Conservation (phyloP, 2,888 invertebrate species). For the Sicus ferrugineus region DNA sequence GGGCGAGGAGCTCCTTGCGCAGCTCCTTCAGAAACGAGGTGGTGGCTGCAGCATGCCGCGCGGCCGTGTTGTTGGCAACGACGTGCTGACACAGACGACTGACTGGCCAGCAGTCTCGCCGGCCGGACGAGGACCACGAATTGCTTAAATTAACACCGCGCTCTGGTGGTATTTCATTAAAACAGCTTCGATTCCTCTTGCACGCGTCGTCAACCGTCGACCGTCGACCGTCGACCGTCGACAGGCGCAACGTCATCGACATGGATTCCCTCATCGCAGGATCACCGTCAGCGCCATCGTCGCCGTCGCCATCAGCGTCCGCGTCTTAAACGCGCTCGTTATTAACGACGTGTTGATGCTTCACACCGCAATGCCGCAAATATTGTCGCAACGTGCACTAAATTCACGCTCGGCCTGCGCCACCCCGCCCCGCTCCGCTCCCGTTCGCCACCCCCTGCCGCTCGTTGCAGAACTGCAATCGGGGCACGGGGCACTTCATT, state of each 20-base stretch:
- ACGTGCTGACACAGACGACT: neutral
- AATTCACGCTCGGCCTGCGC: neutral
- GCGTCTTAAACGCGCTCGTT: slow-evolving; percentile 23
- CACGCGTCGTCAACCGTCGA: no score
- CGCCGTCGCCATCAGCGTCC: neutral
- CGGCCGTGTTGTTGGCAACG: neutral
- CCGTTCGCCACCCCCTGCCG: neutral
- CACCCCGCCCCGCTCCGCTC: neutral
- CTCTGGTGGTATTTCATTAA: slow-evolving; percentile 46
- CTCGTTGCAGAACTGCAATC: neutral
- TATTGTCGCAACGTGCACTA: slow-evolving; percentile 22
- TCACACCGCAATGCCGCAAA: slow-evolving; percentile 30
- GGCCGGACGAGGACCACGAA: slow-evolving; percentile 32
- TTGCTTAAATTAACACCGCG: slow-evolving; percentile 50
- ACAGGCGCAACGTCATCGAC: neutral
- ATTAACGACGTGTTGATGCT: slow-evolving; percentile 40
- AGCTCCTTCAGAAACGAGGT: neutral
- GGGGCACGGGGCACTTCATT: slow-evolving; percentile 6
- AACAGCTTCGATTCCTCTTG: slow-evolving; percentile 40
- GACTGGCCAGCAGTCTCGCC: neutral
- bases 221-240: no score
- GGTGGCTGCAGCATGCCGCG: neutral
- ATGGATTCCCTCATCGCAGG: slow-evolving; percentile 14
- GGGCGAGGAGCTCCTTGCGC: slow-evolving; percentile 9
- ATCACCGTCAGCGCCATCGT: slow-evolving; percentile 3